A percentile compares a stretch with the other conserved stretches of the same genome.
These are phyloP conservation scores for Ariopsis seemanni DNA, from an alignment of 2,113 vertebrate genomes.

Conservation along the genomic window DNA sequence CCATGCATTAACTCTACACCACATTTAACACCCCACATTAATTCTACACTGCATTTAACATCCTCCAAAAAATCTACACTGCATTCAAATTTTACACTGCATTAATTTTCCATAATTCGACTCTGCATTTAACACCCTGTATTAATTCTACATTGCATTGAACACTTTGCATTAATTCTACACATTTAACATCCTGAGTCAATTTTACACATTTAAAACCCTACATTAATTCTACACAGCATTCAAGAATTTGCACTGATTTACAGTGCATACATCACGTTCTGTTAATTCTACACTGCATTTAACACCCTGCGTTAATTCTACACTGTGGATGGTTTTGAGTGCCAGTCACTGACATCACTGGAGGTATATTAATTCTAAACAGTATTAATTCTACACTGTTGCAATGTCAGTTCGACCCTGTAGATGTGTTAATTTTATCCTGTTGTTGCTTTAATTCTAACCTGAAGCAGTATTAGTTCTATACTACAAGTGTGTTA, in stretches of 20 bases:
- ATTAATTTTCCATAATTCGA: background rate
- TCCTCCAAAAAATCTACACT: background rate
- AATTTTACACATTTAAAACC: background rate
- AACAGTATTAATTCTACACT: background rate
- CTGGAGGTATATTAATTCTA: background rate
- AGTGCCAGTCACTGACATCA: background rate
- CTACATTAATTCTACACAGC: background rate
- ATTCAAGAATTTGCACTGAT: background rate
- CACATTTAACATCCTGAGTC: background rate
- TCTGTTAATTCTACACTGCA: background rate
- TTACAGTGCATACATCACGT: too few relatives aligned
- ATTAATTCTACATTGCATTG: background rate
- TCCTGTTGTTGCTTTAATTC: background rate
- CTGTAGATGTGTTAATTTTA: background rate
- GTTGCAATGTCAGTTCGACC: too few relatives aligned
- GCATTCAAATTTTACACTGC: background rate
- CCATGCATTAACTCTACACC: background rate
- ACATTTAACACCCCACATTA: background rate
- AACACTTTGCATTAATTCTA: background rate
- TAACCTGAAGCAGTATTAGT: background rate
- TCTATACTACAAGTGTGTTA: background rate
- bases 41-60: background rate
- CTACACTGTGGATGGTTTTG: background rate
- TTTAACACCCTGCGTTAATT: background rate
- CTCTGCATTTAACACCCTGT: background rate